A percentile compares a stretch with the other conserved stretches of the same genome.
Conservation (phyloP, 2,888 invertebrate genomes). For the Pantelozetes paolii region DNA sequence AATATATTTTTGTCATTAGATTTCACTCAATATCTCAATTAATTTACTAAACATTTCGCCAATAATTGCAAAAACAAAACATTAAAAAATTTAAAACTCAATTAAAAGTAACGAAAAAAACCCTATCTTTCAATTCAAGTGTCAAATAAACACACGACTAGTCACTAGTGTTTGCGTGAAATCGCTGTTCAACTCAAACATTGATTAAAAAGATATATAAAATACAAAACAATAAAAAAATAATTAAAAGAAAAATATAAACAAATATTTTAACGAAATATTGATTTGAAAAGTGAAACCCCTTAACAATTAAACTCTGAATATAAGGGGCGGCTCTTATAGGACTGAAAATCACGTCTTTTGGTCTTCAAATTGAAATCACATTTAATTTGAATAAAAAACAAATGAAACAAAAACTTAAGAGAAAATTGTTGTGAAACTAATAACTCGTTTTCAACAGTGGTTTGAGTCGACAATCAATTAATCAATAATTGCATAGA, state of each 20-base stretch:
- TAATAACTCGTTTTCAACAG: not conserved
- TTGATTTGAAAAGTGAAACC: no score
- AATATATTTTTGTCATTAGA: no score
- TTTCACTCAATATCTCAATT: not conserved
- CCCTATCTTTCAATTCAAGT: not conserved
- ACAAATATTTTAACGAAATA: no score
- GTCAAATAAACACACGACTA: not conserved
- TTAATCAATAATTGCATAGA: slow-evolving; percentile 8
- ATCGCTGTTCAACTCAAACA: no score
- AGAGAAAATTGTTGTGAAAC: not conserved
- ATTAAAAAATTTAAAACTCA: not conserved
- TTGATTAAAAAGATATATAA: not conserved
- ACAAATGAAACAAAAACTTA: no score
- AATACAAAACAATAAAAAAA: not conserved
- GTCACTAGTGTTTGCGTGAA: no score
- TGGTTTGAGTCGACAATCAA: not conserved
- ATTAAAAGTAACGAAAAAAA: not conserved
- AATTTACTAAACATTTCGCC: not conserved
- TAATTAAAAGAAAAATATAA: no score
- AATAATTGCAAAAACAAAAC: not conserved
- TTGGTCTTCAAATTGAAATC: no score
- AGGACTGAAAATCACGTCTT: no score
- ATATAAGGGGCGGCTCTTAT: no score
- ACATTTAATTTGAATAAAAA: no score
- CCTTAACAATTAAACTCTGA: no score